Evolutionary conservation across 1,140 invertebrate species (phyloP).

Genomic region (Cherax destructor): DNA sequence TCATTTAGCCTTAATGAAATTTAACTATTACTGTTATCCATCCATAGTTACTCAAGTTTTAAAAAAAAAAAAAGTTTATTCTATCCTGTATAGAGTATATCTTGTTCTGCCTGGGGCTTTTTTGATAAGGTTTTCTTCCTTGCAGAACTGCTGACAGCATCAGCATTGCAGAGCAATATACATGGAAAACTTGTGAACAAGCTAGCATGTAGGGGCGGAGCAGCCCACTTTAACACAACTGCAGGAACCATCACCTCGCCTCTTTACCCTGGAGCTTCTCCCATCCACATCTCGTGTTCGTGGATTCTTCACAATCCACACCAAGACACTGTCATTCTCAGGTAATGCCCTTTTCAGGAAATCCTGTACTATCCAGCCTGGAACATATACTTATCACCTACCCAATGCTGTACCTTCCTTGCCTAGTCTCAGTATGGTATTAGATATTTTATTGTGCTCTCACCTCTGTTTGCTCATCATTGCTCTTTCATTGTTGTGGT

Average conservation of each 20-base stretch:
- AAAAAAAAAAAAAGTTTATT: not conserved
- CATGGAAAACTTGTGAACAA: constrained; percentile 24
- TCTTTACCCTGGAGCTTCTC: constrained; percentile 13
- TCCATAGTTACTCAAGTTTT: not conserved
- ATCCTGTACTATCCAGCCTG: too few relatives aligned
- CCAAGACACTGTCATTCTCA: constrained; percentile 34
- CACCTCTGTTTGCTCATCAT: too few relatives aligned
- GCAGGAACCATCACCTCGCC: constrained; percentile 20
- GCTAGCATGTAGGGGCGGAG: not conserved
- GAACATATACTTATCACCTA: too few relatives aligned
- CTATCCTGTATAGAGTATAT: too few relatives aligned
- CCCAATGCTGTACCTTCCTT: too few relatives aligned
- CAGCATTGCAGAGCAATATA: not conserved
- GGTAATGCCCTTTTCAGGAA: not conserved
- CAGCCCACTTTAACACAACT: constrained; percentile 8
- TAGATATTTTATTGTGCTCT: too few relatives aligned
- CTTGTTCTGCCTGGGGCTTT: not conserved
- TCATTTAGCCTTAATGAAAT: too few relatives aligned
- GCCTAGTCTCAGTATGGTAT: too few relatives aligned
- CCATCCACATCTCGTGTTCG: not conserved
- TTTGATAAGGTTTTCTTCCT: not conserved
- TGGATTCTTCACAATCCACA: constrained; percentile 35
- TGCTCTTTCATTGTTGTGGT: too few relatives aligned
- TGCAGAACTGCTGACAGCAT: not conserved
- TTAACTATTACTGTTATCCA: not conserved